Conservation (phyloP, 1,140 invertebrate genomes). For the Macrotrachela quadricornifera region DNA sequence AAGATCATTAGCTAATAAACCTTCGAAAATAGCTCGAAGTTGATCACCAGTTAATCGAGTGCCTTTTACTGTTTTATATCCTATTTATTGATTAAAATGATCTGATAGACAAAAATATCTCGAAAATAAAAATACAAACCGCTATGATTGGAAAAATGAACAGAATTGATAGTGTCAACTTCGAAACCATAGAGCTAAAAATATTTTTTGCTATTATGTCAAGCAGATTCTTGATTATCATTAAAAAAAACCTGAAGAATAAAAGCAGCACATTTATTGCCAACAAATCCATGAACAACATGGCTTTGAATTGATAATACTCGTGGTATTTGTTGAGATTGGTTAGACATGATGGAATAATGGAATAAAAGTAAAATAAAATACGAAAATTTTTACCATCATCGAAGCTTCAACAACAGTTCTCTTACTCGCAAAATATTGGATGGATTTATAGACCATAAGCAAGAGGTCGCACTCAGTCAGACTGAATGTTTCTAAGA, state of each 20-base stretch:
- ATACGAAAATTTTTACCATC: too few relatives aligned
- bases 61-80: conserved; percentile 59
- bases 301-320: conserved; percentile 91
- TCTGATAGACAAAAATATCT: too few relatives aligned
- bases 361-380: too few relatives aligned
- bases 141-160: conserved; percentile 91
- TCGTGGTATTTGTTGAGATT: too few relatives aligned
- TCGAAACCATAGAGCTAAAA: conserved; percentile 75
- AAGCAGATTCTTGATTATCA: too few relatives aligned
- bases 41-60: conserved; percentile 60
- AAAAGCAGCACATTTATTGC: conserved; percentile 85
- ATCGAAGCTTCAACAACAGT: too few relatives aligned
- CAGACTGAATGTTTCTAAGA: too few relatives aligned
- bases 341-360: too few relatives aligned
- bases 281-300: conserved; percentile 86
- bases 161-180: conserved; percentile 85
- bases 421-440: too few relatives aligned
- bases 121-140: conserved; percentile 16
- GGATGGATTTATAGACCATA: too few relatives aligned
- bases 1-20: conserved; percentile 54
- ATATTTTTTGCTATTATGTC: not conserved
- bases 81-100: too few relatives aligned
- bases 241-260: conserved; percentile 55
- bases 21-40: conserved; percentile 51
- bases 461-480: too few relatives aligned